Base-by-base conservation (phyloP, 2,113 vertebrate genomes). In the Echinops telfairi region DNA sequence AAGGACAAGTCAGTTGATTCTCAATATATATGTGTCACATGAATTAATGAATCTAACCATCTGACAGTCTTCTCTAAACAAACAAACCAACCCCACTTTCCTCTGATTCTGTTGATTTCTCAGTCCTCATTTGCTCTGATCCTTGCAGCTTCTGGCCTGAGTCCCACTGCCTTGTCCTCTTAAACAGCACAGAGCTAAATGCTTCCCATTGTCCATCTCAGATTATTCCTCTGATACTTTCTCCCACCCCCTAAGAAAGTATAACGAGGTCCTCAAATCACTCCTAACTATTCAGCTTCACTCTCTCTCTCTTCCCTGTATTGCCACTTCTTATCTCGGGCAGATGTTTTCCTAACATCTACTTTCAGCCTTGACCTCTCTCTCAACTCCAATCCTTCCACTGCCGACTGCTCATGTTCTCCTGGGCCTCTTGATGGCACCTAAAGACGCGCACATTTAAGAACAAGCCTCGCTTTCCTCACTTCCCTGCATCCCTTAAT, bases 401-500 rank as follows among this genome's bases (percentile, higher is more conserved):
- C 1, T 83, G 20, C 10, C n/a, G 29, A 22, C 40, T 53, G 16
- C 6, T 31, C 76, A 78, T 53, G 17, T 10, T 31, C 40, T 53
- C 15, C 17, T 53, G 66, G 58, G 25, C 7, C 38, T 68, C 53
- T 36, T 75, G 15, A 36, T 16, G 78, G 15, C 17, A 71, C 33
- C 23, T 83, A 38, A 4, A 33, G 71, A 47, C 53, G 89, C 78
- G 57, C 22, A 36, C 29, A 33, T 38, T 86, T 85, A 85, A 78
- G 76, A 19, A 20, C 16, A 40, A 25, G 1, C 60, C 60, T 22
- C 25, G 29, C n/a, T 14, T 23, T 70, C 38, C 47, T 87, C 57
- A 40, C 58, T 92, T 84, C 64, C 86, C 83, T 75, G 4, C 31
- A 10, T 86, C 62, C 93, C 38, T 57, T 93, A 84, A 70, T 64